Conservation (phyloP, 35 echinoderm and acorn worm species). For the Diadema setosum region DNA sequence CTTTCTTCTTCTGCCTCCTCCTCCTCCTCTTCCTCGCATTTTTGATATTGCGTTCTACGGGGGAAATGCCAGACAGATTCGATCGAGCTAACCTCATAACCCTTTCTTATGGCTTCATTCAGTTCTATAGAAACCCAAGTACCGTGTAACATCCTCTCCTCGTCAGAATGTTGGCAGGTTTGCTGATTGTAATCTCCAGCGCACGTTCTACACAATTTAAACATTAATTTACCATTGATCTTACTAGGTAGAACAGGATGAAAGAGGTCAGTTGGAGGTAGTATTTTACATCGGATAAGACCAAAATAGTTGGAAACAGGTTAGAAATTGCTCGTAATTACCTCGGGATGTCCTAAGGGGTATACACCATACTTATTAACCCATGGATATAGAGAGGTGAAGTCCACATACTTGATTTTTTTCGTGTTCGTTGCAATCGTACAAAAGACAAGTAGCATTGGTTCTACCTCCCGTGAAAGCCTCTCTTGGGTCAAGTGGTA, state of each 20-base stretch:
- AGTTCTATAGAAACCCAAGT: slow-evolving; percentile 46
- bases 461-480: slow-evolving; percentile 52
- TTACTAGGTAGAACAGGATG: slow-evolving; percentile 49
- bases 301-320: not conserved
- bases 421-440: not conserved
- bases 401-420: slow-evolving; percentile 37
- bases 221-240: slow-evolving; percentile 54
- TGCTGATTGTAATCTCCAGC: not conserved
- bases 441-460: slow-evolving; percentile 30
- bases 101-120: slow-evolving; percentile 39
- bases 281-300: slow-evolving; percentile 1
- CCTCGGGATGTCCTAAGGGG: slow-evolving; percentile 43
- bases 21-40: too few relatives aligned
- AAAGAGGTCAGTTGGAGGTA: not conserved
- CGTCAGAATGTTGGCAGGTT: slow-evolving; percentile 8
- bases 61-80: slow-evolving; percentile 78
- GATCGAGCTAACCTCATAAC: slow-evolving; percentile 24
- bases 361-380: slow-evolving; percentile 46
- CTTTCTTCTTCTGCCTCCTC: too few relatives aligned
- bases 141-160: slow-evolving; percentile 42
- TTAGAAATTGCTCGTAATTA: slow-evolving; percentile 27
- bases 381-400: slow-evolving; percentile 42
- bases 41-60: too few relatives aligned
- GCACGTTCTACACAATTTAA: slow-evolving; percentile 57
- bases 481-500: not conserved